A percentile compares a stretch with the other conserved stretches of the same genome.
Conservation (phyloP, 2,888 invertebrate genomes). For the Mythimna albipuncta region DNA sequence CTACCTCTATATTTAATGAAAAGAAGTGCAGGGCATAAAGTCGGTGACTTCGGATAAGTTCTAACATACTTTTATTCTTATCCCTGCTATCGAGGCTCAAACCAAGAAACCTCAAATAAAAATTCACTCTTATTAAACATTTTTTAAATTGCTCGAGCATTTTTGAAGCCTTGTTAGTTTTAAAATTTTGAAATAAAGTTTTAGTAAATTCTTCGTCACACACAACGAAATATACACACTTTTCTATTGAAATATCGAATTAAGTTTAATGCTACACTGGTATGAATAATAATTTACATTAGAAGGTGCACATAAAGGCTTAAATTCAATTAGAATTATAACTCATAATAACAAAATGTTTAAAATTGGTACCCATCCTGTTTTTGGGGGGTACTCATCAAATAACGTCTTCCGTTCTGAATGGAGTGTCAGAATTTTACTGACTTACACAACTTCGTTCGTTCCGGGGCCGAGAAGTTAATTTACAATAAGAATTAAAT, state of each 20-base stretch:
- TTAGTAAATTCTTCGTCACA: background rate
- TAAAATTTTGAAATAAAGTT: background rate
- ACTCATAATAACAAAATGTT: background rate
- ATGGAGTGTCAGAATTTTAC: no score
- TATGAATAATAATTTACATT: background rate
- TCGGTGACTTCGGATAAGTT: constrained; percentile 20
- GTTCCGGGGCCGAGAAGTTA: no score
- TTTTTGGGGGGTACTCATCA: no score
- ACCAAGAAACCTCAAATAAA: constrained; percentile 40
- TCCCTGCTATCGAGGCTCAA: constrained; percentile 23
- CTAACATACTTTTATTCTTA: constrained; percentile 4
- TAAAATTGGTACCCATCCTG: no score
- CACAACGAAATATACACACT: background rate
- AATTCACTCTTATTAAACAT: constrained; percentile 40
- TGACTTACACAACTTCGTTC: no score
- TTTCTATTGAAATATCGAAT: constrained; percentile 11
- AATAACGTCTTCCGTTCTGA: no score
- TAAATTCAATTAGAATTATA: no score
- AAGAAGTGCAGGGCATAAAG: constrained; percentile 28
- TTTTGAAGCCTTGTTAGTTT: constrained; percentile 1
- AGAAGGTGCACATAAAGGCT: constrained; percentile 12
- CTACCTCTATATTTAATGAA: constrained; percentile 29
- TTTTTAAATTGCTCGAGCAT: constrained; percentile 44
- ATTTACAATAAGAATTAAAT: no score
- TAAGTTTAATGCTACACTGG: constrained; percentile 26